These are phyloP conservation scores for Mythimna albipuncta DNA, from an alignment of 2,888 invertebrate species.

Conservation along the genomic window DNA sequence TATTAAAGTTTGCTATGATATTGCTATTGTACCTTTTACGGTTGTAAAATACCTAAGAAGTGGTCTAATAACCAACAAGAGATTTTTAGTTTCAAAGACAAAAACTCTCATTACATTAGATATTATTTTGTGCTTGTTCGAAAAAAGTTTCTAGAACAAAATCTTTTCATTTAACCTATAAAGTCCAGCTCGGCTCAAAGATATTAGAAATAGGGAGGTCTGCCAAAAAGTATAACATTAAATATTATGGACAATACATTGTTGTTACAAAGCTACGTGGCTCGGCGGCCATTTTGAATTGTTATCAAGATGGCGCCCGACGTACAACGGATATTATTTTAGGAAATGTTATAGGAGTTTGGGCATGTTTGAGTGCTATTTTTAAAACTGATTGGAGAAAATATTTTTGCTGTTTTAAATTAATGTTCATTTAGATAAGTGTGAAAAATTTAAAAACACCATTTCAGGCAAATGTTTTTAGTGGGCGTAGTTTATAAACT, in stretches of 20 bases:
- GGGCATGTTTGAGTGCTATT: constrained; percentile 33
- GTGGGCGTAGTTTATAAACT: neutral
- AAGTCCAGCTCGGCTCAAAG: constrained; percentile 24
- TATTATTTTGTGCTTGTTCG: constrained; percentile 1
- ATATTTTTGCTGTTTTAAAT: neutral
- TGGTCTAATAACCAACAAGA: neutral
- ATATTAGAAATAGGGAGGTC: constrained; percentile 45
- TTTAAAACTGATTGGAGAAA: constrained; percentile 20
- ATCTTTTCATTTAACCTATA: constrained; percentile 12
- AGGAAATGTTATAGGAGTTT: constrained; percentile 47
- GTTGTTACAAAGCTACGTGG: constrained; percentile 49
- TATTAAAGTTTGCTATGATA: neutral
- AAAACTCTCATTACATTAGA: neutral
- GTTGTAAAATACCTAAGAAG: neutral
- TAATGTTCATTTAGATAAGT: neutral
- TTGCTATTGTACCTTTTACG: neutral
- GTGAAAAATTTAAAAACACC: neutral
- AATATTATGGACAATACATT: constrained; percentile 64
- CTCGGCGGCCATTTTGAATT: constrained; percentile 43
- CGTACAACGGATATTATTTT: constrained; percentile 44
- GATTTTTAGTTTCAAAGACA: neutral
- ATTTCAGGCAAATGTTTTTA: neutral
- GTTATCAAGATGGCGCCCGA: constrained; percentile 54
- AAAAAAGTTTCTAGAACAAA: constrained; percentile 22
- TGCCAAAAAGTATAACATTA: constrained; percentile 62